Percentiles rank a stretch among this genome's conserved stretches.
Conservation (phyloP, 2,797 vertebrate species). For the Centroberyx gerrardi region DNA sequence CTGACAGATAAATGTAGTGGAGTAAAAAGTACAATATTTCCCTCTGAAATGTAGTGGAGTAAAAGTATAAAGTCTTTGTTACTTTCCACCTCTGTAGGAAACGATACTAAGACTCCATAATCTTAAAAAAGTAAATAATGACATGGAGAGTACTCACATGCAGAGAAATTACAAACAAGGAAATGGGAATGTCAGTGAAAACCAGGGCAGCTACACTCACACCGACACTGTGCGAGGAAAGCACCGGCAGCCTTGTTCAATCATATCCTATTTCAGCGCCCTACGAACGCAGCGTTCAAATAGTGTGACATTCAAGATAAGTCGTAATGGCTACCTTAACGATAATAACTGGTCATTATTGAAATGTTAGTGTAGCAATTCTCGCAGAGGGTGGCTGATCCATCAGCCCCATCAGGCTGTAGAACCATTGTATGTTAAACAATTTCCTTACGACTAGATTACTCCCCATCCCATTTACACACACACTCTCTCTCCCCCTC, state of each 20-base stretch:
- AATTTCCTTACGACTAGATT: slow-evolving; percentile 66
- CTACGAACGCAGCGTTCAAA: slow-evolving; percentile 35
- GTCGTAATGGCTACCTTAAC: slow-evolving; percentile 48
- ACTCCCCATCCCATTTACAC: slow-evolving; percentile 56
- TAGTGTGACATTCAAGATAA: slow-evolving; percentile 53
- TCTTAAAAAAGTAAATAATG: slow-evolving; percentile 53
- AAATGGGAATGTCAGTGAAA: slow-evolving; percentile 30
- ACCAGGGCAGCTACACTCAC: slow-evolving; percentile 9
- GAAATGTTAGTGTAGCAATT: slow-evolving; percentile 64
- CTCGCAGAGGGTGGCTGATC: slow-evolving; percentile 46
- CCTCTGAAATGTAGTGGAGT: no score
- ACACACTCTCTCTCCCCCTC: neutral
- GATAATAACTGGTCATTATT: slow-evolving; percentile 63
- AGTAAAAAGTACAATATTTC: no score
- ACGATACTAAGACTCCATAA: slow-evolving; percentile 20
- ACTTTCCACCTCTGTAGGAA: neutral
- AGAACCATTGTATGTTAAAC: slow-evolving; percentile 59
- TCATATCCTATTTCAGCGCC: slow-evolving; percentile 32
- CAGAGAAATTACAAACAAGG: slow-evolving; percentile 34
- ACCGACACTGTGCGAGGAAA: slow-evolving; percentile 34
- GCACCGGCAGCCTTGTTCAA: slow-evolving; percentile 45
- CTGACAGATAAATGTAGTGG: no score
- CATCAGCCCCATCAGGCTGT: slow-evolving; percentile 50
- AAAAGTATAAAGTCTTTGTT: no score
- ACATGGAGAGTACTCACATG: slow-evolving; percentile 26